Evolutionary conservation across 2,113 vertebrate species (phyloP).

Genomic region (Crotalus viridis): DNA sequence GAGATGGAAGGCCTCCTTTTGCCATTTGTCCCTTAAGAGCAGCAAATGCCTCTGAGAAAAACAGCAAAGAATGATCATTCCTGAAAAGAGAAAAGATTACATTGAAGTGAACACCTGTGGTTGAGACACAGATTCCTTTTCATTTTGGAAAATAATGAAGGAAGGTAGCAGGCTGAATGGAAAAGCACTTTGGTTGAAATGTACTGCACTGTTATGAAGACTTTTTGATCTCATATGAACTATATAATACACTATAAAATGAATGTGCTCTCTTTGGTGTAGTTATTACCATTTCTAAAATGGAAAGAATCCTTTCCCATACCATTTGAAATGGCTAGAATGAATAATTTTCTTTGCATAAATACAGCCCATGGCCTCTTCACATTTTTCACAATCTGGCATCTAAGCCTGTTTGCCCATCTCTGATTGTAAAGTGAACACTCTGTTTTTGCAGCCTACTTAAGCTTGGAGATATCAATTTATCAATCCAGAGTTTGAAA

Average conservation of each 20-base stretch:
- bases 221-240: neutral
- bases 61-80: neutral
- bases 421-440: neutral
- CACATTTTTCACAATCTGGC: neutral
- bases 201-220: neutral
- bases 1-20: neutral
- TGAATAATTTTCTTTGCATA: neutral
- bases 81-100: constrained; percentile 1
- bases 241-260: neutral
- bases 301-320: neutral
- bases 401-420: neutral
- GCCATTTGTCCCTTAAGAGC: neutral
- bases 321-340: neutral
- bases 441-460: neutral
- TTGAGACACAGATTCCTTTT: neutral
- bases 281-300: neutral
- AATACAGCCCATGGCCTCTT: neutral
- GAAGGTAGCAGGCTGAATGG: neutral
- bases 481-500: neutral
- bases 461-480: neutral
- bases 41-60: neutral
- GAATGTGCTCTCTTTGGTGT: neutral
- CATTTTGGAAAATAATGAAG: constrained; percentile 3
- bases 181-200: neutral
- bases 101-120: neutral